Evolutionary conservation across 1,140 invertebrate species (phyloP).

Genomic region (Campoletis sonorensis): DNA sequence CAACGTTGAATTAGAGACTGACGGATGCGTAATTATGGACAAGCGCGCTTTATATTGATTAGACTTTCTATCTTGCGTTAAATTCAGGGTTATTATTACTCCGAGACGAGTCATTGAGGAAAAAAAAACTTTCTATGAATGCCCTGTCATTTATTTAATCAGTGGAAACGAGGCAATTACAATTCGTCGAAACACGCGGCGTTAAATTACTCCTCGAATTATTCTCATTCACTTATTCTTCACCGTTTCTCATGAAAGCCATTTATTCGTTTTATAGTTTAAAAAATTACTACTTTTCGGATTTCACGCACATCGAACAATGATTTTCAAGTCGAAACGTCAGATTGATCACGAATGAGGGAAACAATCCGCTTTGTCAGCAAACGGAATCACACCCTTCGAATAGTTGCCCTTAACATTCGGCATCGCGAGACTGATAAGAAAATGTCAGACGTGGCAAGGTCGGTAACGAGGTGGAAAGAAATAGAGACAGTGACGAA

Average conservation of each 20-base stretch:
- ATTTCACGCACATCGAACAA: too few species aligned
- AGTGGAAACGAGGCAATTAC: background rate
- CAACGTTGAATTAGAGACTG: conserved; percentile 27
- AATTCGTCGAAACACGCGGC: background rate
- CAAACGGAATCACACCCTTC: conserved; percentile 41
- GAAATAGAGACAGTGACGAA: too few species aligned
- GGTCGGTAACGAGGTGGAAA: background rate
- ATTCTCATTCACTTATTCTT: background rate
- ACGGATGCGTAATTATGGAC: conserved; percentile 5
- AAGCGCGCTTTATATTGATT: background rate
- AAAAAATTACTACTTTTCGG: too few species aligned
- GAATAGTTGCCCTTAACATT: conserved; percentile 3
- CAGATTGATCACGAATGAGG: conserved; percentile 5
- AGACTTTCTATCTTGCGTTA: background rate
- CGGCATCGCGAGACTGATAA: conserved; percentile 28
- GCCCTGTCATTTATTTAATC: background rate
- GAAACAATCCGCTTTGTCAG: conserved; percentile 50
- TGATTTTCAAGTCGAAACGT: conserved; percentile 4
- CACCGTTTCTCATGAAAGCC: too few species aligned
- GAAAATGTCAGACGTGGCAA: too few species aligned
- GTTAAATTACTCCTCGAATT: background rate
- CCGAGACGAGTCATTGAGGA: background rate
- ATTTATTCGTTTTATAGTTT: too few species aligned
- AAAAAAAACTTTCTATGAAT: background rate
- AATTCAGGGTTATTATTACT: background rate